These are phyloP conservation scores for Parotocinclus haroldoi DNA, from an alignment of 2,797 vertebrate genomes.

Conservation along the genomic window DNA sequence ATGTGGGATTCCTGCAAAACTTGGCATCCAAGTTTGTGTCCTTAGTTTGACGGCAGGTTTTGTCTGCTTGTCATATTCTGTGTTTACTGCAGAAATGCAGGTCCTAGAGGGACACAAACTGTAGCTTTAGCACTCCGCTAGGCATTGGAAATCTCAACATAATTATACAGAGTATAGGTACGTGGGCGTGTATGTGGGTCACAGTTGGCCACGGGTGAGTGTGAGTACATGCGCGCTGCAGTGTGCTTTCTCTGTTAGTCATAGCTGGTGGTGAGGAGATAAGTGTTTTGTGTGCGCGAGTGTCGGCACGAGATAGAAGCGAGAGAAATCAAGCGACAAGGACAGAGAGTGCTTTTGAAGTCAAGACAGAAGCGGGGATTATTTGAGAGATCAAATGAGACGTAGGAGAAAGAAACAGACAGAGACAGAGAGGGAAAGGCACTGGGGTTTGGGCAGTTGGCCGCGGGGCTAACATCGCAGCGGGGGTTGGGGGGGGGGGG, in stretches of 20 bases:
- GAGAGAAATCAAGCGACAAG: not conserved
- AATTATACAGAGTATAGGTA: too few relatives aligned
- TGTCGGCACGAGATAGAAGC: not conserved
- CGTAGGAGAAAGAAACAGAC: not conserved
- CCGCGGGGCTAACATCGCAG: not conserved
- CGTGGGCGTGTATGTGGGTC: too few relatives aligned
- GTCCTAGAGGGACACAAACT: too few relatives aligned
- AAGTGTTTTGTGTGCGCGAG: constrained; percentile 11
- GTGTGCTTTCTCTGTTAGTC: constrained; percentile 23
- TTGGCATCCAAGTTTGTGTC: too few relatives aligned
- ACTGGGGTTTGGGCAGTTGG: not conserved
- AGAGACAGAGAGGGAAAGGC: not conserved
- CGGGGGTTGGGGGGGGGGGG: too few relatives aligned
- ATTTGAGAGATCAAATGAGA: not conserved
- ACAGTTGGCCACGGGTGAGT: not conserved
- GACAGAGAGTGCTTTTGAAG: not conserved
- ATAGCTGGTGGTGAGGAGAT: constrained; percentile 6
- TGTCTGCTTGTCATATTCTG: too few relatives aligned
- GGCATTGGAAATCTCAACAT: too few relatives aligned
- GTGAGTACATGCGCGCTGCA: constrained; percentile 51
- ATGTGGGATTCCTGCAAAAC: too few relatives aligned
- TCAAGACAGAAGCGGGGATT: not conserved
- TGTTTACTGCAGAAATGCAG: too few relatives aligned
- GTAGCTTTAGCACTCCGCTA: too few relatives aligned
- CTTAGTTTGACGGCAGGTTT: too few relatives aligned